These are phyloP conservation scores for Cosmorhoe ocellata DNA, from an alignment of 2,888 invertebrate genomes.

Conservation along the genomic window DNA sequence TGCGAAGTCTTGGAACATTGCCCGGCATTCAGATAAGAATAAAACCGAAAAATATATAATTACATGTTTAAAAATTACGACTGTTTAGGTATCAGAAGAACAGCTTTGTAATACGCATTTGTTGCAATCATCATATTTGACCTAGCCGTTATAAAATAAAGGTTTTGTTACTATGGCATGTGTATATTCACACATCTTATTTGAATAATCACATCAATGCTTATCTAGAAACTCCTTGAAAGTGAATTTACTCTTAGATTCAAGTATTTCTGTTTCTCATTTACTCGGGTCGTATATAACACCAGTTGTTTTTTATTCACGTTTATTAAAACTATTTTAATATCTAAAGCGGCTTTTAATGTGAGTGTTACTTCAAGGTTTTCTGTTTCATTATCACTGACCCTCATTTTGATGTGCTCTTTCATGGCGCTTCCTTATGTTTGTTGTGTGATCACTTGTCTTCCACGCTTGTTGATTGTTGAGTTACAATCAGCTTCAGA, in stretches of 20 bases:
- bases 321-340: conserved; percentile 2
- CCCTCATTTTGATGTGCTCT: background rate
- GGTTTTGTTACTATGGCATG: too few species aligned
- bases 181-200: too few species aligned
- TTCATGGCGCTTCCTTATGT: background rate
- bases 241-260: background rate
- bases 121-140: too few species aligned
- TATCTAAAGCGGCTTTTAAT: background rate
- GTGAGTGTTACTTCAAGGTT: conserved; percentile 2
- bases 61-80: conserved; percentile 8
- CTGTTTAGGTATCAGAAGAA: background rate
- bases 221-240: too few species aligned
- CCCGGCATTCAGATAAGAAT: conserved; percentile 26
- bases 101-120: too few species aligned
- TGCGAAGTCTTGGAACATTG: conserved; percentile 28
- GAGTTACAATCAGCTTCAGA: too few species aligned
- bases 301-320: background rate
- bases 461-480: too few species aligned
- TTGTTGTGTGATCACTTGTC: background rate
- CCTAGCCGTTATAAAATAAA: too few species aligned
- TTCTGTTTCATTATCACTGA: background rate
- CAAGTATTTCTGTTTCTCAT: conserved; percentile 4
- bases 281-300: background rate
- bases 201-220: too few species aligned
- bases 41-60: conserved; percentile 4